Evolutionary conservation across 35 echinoderm and acorn worm genomes (phyloP), one percentile per base, ranked within the genome.

Genomic region (Amphiura filiformis): DNA sequence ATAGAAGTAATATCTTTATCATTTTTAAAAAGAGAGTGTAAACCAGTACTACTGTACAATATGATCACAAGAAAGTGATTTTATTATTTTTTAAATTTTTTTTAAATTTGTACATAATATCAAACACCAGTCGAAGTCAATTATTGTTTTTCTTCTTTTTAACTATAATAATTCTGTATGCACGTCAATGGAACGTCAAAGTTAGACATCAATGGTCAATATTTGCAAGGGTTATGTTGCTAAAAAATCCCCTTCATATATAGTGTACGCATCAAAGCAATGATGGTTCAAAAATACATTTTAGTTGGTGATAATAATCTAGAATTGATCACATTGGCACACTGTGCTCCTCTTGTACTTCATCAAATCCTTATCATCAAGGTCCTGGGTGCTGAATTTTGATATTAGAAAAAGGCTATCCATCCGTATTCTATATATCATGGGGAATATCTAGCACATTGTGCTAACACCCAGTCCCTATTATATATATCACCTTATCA

Each of bases 1-100:
- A 26, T 70, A 26, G 61, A 70, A 52, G 44, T 52, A 52, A 70
- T 70, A 70, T 70, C 61, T 70, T 70, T 70, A 70, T 70, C 61
- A n/a, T 70, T 70, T 26, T 70, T n/a, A n/a, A 70, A 70, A 70
- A 70, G 61, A 70, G 61, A 70, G 11, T 70, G 9, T 13, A 70
- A n/a, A 70, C 28, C 15, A 26, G 61, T 70, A 70, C n/a, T n/a
- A n/a, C 61, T 70, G 61, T 70, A 70, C 61, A 70, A 70, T 70
- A 70, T 70, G 28, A 13, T 70, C 61, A 70, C 61, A 18, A 70
- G 7, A 70, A 70, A 70, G 61, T 70, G 61, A 70, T 70, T 70
- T 70, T 70, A 70, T 70, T 70, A 18, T 26, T 70, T 70, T 70
- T 70, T 70, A 18, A 70, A 26, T 70, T 70, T 70, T 70, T 70